A percentile compares a stretch with the other conserved stretches of the same genome.
phyloP scores from a whole-genome alignment of 2,797 vertebrate genomes.

The Urophycis tenuis region DNA sequence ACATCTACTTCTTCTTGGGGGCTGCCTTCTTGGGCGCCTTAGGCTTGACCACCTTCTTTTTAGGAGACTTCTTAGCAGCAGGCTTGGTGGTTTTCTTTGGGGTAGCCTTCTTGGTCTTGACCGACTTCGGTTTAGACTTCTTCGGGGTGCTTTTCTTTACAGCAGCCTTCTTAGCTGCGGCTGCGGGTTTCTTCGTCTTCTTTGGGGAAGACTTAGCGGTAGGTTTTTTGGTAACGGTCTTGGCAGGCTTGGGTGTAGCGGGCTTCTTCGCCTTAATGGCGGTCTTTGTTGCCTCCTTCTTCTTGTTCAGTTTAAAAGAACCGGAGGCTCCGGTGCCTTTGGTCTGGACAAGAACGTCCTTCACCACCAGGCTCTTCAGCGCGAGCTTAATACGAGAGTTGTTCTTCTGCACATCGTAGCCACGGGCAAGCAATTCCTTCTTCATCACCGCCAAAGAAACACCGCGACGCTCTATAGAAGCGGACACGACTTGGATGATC shows the following conservation, averaged over 20 bases:
- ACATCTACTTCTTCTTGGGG: not conserved
- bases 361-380: conserved; percentile 32
- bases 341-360: conserved; percentile 4
- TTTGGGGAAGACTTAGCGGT: too few relatives aligned
- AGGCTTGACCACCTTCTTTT: too few relatives aligned
- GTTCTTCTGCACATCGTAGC: conserved; percentile 43
- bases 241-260: not conserved
- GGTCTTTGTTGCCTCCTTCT: conserved; percentile 5
- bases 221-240: conserved; percentile 5
- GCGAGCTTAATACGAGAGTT: conserved; percentile 77
- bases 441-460: conserved; percentile 8
- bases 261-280: conserved; percentile 17
- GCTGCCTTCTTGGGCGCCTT: not conserved
- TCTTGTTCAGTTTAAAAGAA: not conserved
- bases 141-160: too few relatives aligned
- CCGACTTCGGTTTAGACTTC: not conserved
- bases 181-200: conserved; percentile 16
- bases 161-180: not conserved
- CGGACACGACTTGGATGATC: not conserved
- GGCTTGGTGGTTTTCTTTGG: conserved; percentile 6
- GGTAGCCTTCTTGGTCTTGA: not conserved
- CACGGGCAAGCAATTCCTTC: not conserved
- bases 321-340: conserved; percentile 1
- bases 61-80: not conserved
- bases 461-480: conserved; percentile 3